These are phyloP conservation scores for Erythrocebus patas DNA, from an alignment of 2,113 vertebrate species.

Conservation along the genomic window DNA sequence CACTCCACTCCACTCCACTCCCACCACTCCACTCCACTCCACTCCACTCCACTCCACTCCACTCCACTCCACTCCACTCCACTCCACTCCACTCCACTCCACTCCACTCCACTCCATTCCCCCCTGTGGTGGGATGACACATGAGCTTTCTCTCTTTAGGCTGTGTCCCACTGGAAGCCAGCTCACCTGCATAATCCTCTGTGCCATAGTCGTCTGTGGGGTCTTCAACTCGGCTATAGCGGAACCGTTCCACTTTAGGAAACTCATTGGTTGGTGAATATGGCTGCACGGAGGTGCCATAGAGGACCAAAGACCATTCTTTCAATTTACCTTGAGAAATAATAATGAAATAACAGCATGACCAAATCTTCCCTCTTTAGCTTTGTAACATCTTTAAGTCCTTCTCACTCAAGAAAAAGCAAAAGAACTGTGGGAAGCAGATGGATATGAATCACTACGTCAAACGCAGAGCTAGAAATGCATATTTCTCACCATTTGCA, in stretches of 20 bases:
- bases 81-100: too few relatives aligned
- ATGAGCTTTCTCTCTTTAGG: not conserved
- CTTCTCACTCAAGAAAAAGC: not conserved
- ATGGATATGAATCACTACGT: not conserved
- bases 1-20: too few relatives aligned
- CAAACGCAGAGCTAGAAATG: not conserved
- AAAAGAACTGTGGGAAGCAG: not conserved
- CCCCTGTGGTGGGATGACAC: fast-evolving
- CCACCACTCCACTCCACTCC: too few relatives aligned
- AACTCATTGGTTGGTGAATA: constrained; percentile 90
- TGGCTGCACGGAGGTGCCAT: constrained; percentile 95
- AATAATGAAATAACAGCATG: constrained; percentile 45
- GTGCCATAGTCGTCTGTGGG: constrained; percentile 90
- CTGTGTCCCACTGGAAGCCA: not conserved
- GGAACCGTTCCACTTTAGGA: constrained; percentile 88
- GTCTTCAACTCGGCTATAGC: constrained; percentile 85
- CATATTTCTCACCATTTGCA: not conserved
- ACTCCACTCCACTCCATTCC: too few relatives aligned
- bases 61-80: too few relatives aligned
- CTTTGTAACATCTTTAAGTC: not conserved
- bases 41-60: too few relatives aligned
- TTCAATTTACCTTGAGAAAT: constrained; percentile 93
- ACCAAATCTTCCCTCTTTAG: not conserved
- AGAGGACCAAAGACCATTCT: constrained; percentile 97
- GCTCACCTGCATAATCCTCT: constrained; percentile 94